Evolutionary conservation across 2,113 vertebrate genomes (phyloP).

Genomic region (Onychostoma macrolepis): DNA sequence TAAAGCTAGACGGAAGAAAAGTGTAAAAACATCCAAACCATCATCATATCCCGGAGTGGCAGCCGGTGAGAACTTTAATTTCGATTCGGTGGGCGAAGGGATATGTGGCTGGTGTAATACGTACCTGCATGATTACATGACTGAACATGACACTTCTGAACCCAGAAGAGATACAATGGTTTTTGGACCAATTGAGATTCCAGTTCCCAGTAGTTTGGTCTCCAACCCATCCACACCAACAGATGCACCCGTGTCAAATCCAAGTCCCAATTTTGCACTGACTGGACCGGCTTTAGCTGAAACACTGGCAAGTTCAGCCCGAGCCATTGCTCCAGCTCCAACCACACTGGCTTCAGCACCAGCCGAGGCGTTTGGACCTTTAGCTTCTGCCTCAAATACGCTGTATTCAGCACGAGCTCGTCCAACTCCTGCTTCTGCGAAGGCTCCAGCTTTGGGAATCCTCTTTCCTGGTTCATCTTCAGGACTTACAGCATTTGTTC

Average conservation of each 20-base stretch:
- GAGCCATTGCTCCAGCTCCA: too few species aligned
- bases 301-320: too few species aligned
- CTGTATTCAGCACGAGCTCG: too few species aligned
- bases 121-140: background rate
- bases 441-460: constrained; percentile 18
- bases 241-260: background rate
- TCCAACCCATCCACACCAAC: constrained; percentile 18
- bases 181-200: constrained; percentile 8
- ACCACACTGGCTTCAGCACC: too few species aligned
- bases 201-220: constrained; percentile 39
- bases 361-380: too few species aligned
- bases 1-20: too few species aligned
- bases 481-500: background rate
- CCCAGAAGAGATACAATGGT: background rate
- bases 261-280: constrained; percentile 5
- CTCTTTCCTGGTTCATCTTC: background rate
- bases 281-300: constrained; percentile 50
- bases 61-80: too few species aligned
- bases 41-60: too few species aligned
- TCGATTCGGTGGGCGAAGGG: too few species aligned
- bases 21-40: too few species aligned
- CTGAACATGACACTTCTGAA: background rate
- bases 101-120: too few species aligned
- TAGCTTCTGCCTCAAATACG: too few species aligned
- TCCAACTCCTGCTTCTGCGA: constrained; percentile 47